phyloP scores from a whole-genome alignment of 2,113 vertebrate species.

The Sorex araneus region DNA sequence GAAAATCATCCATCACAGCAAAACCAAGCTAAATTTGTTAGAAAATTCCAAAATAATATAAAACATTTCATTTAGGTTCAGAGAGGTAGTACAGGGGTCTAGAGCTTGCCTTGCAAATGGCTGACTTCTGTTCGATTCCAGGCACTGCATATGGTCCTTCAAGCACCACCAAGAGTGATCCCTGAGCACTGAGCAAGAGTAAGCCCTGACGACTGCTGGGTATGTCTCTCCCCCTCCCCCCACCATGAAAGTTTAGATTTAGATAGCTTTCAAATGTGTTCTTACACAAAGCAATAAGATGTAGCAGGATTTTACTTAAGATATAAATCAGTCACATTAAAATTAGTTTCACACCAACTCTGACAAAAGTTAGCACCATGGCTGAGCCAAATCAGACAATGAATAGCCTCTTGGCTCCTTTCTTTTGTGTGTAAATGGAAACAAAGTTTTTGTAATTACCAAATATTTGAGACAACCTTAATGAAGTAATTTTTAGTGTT shows the following conservation, averaged over 20 bases:
- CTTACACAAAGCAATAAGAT: background rate
- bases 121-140: too few relatives aligned
- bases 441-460: slow-evolving; percentile 82
- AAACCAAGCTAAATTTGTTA: slow-evolving; percentile 59
- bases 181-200: too few relatives aligned
- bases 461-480: slow-evolving; percentile 71
- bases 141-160: too few relatives aligned
- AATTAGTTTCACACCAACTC: slow-evolving; percentile 70
- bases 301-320: slow-evolving; percentile 18
- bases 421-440: slow-evolving; percentile 80
- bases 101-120: too few relatives aligned
- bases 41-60: slow-evolving; percentile 61
- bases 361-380: slow-evolving; percentile 22
- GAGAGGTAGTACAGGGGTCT: too few relatives aligned
- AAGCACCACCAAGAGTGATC: too few relatives aligned
- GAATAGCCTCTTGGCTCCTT: slow-evolving; percentile 46
- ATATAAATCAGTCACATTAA: slow-evolving; percentile 68
- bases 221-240: too few relatives aligned
- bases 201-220: too few relatives aligned
- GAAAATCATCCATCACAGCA: slow-evolving; percentile 17
- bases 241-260: too few relatives aligned
- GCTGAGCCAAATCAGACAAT: slow-evolving; percentile 77
- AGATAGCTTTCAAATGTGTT: slow-evolving; percentile 65
- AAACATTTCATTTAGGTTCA: slow-evolving; percentile 2
- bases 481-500: slow-evolving; percentile 79